Percentiles rank a stretch among this genome's conserved stretches.
Evolutionary conservation across 2,888 invertebrate species (phyloP).

Genomic region (Reticulitermes lucifugus): DNA sequence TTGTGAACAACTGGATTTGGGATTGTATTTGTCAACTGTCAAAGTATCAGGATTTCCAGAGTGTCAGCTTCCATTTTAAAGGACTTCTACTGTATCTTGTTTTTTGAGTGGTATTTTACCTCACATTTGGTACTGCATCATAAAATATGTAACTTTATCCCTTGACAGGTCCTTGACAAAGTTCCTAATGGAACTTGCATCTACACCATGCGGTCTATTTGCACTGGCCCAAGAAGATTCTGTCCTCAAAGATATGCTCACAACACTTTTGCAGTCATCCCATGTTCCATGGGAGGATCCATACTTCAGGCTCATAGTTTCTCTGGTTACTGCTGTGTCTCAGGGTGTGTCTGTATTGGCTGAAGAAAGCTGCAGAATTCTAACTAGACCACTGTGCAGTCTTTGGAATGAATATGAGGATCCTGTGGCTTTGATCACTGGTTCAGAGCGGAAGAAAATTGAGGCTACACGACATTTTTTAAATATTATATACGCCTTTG

Average conservation of each 20-base stretch:
- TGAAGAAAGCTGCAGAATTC: constrained; percentile 8
- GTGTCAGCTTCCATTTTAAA: too few species aligned
- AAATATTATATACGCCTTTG: constrained; percentile 35
- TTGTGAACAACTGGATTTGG: too few species aligned
- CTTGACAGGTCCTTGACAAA: constrained; percentile 5
- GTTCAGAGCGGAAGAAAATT: constrained; percentile 25
- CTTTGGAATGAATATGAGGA: constrained; percentile 29
- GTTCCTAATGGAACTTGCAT: constrained; percentile 14
- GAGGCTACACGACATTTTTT: constrained; percentile 33
- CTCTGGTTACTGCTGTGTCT: neutral
- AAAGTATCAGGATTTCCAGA: too few species aligned
- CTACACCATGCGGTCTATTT: constrained; percentile 22
- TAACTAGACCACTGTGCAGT: constrained; percentile 11
- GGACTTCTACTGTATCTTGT: too few species aligned
- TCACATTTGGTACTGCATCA: too few species aligned
- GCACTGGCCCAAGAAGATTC: constrained; percentile 16
- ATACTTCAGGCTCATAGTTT: constrained; percentile 17
- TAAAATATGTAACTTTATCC: too few species aligned
- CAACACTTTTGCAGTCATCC: neutral
- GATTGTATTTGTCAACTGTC: too few species aligned
- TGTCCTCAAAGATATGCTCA: constrained; percentile 5
- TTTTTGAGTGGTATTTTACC: too few species aligned
- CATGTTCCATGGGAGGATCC: constrained; percentile 34
- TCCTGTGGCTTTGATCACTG: constrained; percentile 31
- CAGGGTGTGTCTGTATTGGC: neutral